Percentiles rank a stretch among this genome's conserved stretches.
Evolutionary conservation across 2,113 vertebrate genomes (phyloP).

Genomic region (Taxidea taxus): DNA sequence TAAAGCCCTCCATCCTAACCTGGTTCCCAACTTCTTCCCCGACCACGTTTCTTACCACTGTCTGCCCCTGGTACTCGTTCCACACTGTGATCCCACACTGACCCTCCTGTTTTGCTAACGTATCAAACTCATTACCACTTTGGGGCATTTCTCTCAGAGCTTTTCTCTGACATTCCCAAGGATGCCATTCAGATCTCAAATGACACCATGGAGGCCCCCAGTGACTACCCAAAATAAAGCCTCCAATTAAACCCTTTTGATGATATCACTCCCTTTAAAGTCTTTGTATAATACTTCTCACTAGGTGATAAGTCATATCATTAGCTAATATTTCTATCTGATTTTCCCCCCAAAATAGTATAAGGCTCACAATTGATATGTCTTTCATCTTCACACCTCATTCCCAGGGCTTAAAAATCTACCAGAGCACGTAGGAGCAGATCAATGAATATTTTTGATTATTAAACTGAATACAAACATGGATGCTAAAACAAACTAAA

Average conservation of each 20-base stretch:
- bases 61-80: neutral
- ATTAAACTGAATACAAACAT: constrained; percentile 12
- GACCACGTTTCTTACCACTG: neutral
- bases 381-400: neutral
- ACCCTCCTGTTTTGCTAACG: neutral
- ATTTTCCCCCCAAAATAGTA: neutral
- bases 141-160: neutral
- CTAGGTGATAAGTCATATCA: neutral
- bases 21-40: neutral
- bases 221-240: neutral
- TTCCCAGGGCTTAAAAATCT: neutral
- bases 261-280: neutral
- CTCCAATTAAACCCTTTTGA: neutral
- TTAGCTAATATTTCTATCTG: neutral
- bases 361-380: neutral
- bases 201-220: neutral
- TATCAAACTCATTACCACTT: neutral
- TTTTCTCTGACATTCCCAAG: neutral
- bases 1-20: neutral
- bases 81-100: neutral
- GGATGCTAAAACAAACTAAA: neutral
- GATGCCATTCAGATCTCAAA: neutral
- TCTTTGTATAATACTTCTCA: neutral
- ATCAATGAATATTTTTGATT: neutral
- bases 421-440: neutral